Base-by-base conservation (phyloP, 2,797 vertebrate species). In the Oreortyx pictus region DNA sequence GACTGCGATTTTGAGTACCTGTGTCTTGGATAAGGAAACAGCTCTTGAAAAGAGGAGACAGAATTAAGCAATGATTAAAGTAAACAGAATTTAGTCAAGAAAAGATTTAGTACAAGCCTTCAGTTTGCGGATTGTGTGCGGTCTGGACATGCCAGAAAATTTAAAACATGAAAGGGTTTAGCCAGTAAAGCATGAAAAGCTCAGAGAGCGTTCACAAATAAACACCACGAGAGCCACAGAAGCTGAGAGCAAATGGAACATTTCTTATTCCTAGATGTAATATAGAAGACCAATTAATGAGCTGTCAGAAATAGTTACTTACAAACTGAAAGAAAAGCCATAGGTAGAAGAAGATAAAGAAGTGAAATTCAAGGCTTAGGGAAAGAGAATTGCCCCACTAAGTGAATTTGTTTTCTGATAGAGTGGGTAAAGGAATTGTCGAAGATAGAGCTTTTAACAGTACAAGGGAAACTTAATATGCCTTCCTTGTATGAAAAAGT, bases 61-160 rank as follows among this genome's bases (percentile, higher is more conserved):
- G 50, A 88, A 77, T 86, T 94, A 90, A 89, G 41, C 72, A 52
- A 35, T 82, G 81, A 94, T 90, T 94, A 92, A 94, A 93, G 86
- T 14, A 86, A 88, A 82, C 24, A 67, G 67, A 90, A 84, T 92
- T 93, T 86, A 80, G 44, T 6, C 52, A 74, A 77, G 27, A 71
- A 83, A 89, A 72, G 39, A 70, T 70, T 39, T 76, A 82, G 79
- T 79, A 46, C 35, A 84, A 68, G 35, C 31, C 68, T 89, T 82
- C 92, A 79, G 86, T 86, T 86, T 90, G 61, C 64, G 44, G 9
- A 67, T 87, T 35, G 24, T 71, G 37, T 74, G 65, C 44, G 73
- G 39, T 79, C 64, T 80, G 72, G 88, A 79, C 74, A 66, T 89
- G 75, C 71, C 57, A 86, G 78, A 92, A 94, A 92, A 92, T 86